Conservation (phyloP, 2,113 vertebrate species). For the Oreochromis spilurus region DNA sequence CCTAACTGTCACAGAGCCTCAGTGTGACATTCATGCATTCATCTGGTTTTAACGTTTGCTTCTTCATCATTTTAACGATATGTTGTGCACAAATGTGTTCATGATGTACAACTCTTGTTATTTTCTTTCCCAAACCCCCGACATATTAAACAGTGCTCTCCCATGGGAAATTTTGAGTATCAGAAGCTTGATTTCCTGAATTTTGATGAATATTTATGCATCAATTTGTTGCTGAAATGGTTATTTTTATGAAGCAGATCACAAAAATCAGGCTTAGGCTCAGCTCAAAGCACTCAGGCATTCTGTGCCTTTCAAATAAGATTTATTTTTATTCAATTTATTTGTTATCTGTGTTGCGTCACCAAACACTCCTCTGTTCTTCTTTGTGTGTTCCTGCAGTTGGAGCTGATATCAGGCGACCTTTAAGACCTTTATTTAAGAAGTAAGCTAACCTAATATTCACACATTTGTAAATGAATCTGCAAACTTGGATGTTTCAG, state of each 20-base stretch:
- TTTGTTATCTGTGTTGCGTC: background rate
- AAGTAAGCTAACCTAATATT: background rate
- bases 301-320: background rate
- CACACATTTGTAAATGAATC: background rate
- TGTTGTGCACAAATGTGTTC: background rate
- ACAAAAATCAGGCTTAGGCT: background rate
- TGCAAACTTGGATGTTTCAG: background rate
- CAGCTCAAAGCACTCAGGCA: background rate
- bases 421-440: background rate
- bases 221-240: background rate
- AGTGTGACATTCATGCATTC: background rate
- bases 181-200: background rate
- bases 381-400: background rate
- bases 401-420: rapidly evolving
- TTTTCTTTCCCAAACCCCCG: background rate
- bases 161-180: background rate
- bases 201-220: background rate
- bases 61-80: background rate
- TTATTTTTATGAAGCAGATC: background rate
- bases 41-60: background rate
- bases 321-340: background rate
- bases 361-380: background rate
- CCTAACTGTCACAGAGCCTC: background rate
- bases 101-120: background rate
- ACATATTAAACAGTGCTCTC: background rate